phyloP scores from a whole-genome alignment of 2,888 invertebrate genomes.

The Callyntrura guangdongensis region DNA sequence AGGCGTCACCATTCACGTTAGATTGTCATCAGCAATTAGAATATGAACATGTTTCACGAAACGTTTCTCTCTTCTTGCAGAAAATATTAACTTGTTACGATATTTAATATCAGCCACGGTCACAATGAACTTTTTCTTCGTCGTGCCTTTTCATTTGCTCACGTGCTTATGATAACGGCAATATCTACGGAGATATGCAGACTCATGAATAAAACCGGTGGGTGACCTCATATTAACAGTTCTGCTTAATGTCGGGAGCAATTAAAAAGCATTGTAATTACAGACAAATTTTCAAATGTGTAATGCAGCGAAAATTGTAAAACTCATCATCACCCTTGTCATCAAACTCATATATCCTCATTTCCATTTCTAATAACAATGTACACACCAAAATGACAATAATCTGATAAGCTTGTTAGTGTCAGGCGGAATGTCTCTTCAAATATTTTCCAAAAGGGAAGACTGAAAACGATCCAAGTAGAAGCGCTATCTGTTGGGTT shows the following conservation, averaged over 20 bases:
- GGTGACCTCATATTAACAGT: neutral
- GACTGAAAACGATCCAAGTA: neutral
- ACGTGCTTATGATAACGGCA: neutral
- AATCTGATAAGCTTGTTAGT: conserved; percentile 33
- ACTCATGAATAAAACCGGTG: neutral
- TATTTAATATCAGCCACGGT: neutral
- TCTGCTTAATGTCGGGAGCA: conserved; percentile 7
- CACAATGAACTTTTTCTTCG: neutral
- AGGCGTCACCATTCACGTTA: conserved; percentile 55
- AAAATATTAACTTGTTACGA: conserved; percentile 52
- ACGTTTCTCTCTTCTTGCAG: conserved; percentile 49
- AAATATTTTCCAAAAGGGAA: conserved; percentile 14
- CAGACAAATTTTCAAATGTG: neutral
- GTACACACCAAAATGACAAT: neutral
- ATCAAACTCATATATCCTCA: neutral
- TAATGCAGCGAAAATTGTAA: conserved; percentile 50
- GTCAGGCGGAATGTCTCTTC: conserved; percentile 20
- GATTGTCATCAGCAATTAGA: conserved; percentile 76
- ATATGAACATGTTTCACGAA: conserved; percentile 64
- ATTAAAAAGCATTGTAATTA: conserved; percentile 28
- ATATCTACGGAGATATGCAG: too few species aligned
- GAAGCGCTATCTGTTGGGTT: neutral
- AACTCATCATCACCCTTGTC: neutral
- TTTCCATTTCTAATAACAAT: conserved; percentile 23
- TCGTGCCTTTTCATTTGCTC: neutral